Conservation (phyloP, 2,797 vertebrate species). For the Dicrostonyx torquatus region DNA sequence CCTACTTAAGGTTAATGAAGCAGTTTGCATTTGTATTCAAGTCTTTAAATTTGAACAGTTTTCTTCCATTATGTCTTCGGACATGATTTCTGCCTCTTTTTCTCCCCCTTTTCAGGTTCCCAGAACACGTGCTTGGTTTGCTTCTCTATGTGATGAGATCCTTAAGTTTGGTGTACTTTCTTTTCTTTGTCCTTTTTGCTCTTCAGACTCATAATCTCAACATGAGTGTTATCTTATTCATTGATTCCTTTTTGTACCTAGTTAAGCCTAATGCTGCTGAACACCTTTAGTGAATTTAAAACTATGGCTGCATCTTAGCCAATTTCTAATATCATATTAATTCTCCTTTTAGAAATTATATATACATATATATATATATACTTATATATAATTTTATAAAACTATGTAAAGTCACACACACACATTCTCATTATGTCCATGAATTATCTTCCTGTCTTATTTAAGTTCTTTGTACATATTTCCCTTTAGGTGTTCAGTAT, state of each 20-base stretch:
- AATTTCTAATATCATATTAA: not conserved
- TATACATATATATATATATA: not conserved
- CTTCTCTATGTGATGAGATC: not conserved
- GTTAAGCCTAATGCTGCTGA: not conserved
- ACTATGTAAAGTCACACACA: not conserved
- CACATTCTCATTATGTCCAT: not conserved
- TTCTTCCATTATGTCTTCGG: not conserved
- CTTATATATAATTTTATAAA: not conserved
- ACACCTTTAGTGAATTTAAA: not conserved
- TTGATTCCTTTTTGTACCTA: not conserved
- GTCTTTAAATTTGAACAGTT: not conserved
- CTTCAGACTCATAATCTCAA: not conserved
- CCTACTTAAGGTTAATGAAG: not conserved
- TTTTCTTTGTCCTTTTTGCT: not conserved
- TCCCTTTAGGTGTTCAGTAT: not conserved
- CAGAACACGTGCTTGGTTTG: not conserved
- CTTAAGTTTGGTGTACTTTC: not conserved
- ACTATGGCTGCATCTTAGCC: not conserved
- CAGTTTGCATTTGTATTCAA: not conserved
- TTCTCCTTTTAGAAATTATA: not conserved
- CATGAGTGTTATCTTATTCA: not conserved
- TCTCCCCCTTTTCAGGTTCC: not conserved
- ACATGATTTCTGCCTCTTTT: not conserved
- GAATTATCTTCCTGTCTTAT: not conserved
- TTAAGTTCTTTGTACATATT: not conserved